phyloP scores from a whole-genome alignment of 2,888 invertebrate genomes.

The Aporophyla nigra region DNA sequence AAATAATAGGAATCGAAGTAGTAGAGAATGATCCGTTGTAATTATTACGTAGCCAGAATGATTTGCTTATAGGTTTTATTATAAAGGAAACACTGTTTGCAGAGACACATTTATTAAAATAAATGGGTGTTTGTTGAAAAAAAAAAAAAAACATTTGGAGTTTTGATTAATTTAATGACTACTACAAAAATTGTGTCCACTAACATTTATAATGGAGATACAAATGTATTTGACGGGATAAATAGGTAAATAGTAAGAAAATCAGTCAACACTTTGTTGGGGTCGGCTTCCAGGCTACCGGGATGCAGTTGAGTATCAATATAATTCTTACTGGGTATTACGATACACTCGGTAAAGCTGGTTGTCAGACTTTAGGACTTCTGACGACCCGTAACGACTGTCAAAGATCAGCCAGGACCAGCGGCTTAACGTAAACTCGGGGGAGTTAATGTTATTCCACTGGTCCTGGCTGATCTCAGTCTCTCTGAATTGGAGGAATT shows the following conservation, averaged over 20 bases:
- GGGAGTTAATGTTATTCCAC: too few relatives aligned
- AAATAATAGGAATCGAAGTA: background rate
- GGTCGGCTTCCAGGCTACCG: background rate
- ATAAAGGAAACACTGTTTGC: background rate
- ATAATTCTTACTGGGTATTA: background rate
- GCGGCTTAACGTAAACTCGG: too few relatives aligned
- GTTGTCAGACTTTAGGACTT: background rate
- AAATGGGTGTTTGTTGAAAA: background rate
- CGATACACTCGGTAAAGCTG: background rate
- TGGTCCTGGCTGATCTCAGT: too few relatives aligned
- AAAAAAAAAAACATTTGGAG: too few relatives aligned
- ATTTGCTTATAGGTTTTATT: background rate
- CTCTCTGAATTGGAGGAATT: background rate
- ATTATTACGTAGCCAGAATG: background rate
- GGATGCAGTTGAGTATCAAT: background rate
- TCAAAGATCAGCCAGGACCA: background rate
- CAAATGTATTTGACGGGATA: background rate
- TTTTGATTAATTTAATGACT: background rate
- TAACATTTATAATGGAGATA: background rate
- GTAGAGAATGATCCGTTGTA: background rate
- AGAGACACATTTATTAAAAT: background rate
- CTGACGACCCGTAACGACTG: background rate
- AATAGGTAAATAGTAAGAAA: too few relatives aligned
- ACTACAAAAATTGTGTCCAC: background rate
- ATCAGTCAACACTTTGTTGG: background rate